Percentiles rank a stretch among this genome's conserved stretches.
phyloP scores from a whole-genome alignment of 2,888 invertebrate species.

The Hetaerina titia region DNA sequence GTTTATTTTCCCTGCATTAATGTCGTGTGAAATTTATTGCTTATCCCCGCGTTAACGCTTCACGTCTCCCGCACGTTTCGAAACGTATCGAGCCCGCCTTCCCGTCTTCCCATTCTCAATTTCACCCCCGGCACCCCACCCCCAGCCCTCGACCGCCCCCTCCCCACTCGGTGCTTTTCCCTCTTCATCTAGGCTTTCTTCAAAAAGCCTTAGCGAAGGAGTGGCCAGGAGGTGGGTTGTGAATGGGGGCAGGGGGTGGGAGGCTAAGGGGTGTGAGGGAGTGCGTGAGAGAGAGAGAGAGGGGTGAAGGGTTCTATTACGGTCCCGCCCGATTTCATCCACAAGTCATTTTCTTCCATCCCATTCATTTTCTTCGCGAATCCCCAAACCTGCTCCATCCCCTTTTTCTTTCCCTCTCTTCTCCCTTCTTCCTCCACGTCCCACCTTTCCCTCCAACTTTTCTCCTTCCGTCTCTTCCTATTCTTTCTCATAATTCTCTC shows the following conservation, averaged over 20 bases:
- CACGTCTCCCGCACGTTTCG: not conserved
- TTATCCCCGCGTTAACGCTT: slow-evolving; percentile 31
- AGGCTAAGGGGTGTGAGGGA: not conserved
- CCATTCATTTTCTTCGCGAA: slow-evolving; percentile 54
- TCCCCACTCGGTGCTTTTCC: not conserved
- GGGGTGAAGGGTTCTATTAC: slow-evolving; percentile 26
- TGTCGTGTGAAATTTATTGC: slow-evolving; percentile 48
- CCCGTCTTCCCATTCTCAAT: not conserved
- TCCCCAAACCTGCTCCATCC: not conserved
- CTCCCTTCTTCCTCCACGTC: not conserved
- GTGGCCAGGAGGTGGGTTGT: not conserved
- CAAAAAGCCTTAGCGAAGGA: not conserved
- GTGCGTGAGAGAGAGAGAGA: not conserved
- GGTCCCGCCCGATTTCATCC: slow-evolving; percentile 61
- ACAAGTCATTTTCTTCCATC: slow-evolving; percentile 61
- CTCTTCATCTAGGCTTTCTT: not conserved
- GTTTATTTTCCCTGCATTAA: slow-evolving; percentile 21
- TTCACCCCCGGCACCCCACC: not conserved
- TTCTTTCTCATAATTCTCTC: not conserved
- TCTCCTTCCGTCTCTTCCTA: not conserved
- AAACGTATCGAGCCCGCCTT: not conserved
- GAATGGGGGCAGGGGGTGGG: not conserved
- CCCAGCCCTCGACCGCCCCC: not conserved
- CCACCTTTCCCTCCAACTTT: not conserved
- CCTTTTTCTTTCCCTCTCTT: not conserved